Evolutionary conservation across 2,113 vertebrate species (phyloP), one percentile per base, ranked within the genome.

Genomic region (Gallinago undulata): DNA sequence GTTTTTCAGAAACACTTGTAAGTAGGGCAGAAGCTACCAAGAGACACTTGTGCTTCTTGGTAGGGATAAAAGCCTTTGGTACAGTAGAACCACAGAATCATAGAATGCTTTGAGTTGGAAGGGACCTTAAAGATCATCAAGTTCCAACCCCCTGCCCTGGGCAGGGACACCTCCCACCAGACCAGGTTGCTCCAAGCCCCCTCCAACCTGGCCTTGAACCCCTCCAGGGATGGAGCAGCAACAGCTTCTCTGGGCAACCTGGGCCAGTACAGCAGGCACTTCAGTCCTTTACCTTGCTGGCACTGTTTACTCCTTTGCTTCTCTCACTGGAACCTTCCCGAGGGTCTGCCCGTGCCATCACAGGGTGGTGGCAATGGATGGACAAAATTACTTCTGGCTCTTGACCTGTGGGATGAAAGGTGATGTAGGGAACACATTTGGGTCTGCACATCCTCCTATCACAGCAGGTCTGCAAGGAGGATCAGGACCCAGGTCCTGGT

Each of bases 391-490:
- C 35, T 43, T 15, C 27, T 74, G n/a, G 2, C 28, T 85, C 19
- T 60, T 55, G 45, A 43, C 24, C 24, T 4, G 2, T 48, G 33
- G 30, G 15, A 14, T 73, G 53, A 28, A 18, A n/a, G 22, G 7
- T 1, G 2, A 51, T 6, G 13, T 7, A 30, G 27, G 19, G 35
- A 11, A 41, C 59, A 13, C 7, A 15, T 11, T 74, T 67, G 23
- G 18, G 30, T 72, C 30, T 8, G 0, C n/a, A 13, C 4, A 0
- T 13, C 5, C 25, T 48, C 9, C 47, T n/a, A 2, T 37, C 13
- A 5, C 47, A 25, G 31, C 0, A 1, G n/a, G 18, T 33, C 25
- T 48, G 30, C 0, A 1, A 48, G n/a, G 23, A 22, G 33, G 31
- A 62, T 16, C 53, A 18, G 28, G 53, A 55, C 53, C 53, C 51